Conservation (phyloP, 2,888 invertebrate species). For the Pyralis farinalis region DNA sequence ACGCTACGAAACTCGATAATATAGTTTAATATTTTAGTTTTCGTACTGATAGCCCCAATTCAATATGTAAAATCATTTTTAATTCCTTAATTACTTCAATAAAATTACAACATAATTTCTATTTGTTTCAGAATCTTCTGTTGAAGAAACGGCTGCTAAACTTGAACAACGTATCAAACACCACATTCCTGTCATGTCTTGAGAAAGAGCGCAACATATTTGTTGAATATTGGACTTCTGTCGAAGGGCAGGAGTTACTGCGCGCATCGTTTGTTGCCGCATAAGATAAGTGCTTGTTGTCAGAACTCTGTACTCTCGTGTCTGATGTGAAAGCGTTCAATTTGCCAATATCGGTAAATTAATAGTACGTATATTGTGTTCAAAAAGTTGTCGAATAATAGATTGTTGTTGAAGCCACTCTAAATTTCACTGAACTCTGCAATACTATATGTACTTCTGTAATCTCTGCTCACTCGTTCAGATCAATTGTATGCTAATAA, state of each 20-base stretch:
- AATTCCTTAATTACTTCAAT: no score
- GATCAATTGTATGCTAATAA: no score
- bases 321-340: neutral
- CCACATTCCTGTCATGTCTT: constrained; percentile 82
- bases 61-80: no score
- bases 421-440: neutral
- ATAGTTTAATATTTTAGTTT: no score
- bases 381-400: constrained; percentile 3
- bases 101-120: constrained; percentile 1
- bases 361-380: neutral
- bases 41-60: no score
- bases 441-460: neutral
- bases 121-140: constrained; percentile 82
- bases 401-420: neutral
- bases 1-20: no score
- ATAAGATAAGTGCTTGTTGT: constrained; percentile 1
- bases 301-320: neutral
- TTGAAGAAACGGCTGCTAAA: constrained; percentile 64
- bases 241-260: constrained; percentile 83
- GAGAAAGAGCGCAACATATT: constrained; percentile 85
- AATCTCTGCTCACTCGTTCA: no score
- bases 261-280: constrained; percentile 28
- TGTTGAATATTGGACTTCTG: constrained; percentile 87
- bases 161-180: constrained; percentile 75
- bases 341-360: neutral